Evolutionary conservation across 2,888 invertebrate species (phyloP), one percentile per base, ranked within the genome.

Genomic region (Theodoxus fluviatilis): DNA sequence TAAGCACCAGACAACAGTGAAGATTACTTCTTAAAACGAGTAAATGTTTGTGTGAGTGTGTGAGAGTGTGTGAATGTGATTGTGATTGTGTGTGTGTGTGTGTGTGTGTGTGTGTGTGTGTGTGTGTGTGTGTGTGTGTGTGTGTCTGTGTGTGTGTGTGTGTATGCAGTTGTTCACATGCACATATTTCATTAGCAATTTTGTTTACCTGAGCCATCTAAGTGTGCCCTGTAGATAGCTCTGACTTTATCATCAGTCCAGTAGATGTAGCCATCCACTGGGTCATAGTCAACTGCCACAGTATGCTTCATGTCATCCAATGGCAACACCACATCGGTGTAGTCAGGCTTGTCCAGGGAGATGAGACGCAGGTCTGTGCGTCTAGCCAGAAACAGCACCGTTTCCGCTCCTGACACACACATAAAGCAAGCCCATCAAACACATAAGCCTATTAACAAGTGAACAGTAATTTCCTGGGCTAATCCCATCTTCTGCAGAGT

Each of bases 171-270:
- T n/a, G n/a, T n/a, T n/a, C n/a, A n/a, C n/a, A n/a, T n/a, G n/a
- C n/a, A n/a, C n/a, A n/a, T n/a, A n/a, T n/a, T n/a, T n/a, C 1
- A 69, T 31, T n/a, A 3, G 18, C 37, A 12, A 37, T 12, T 33
- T 25, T 52, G 43, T 74, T 70, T 70, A 87, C 87, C 84, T 35
- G 91, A 91, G 3, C 96, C 97, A 87, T 97, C 93, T 6, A 96
- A 88, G 70, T 91, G 91, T 0, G 95, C 93, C 72, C 94, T 89
- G 64, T 93, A 92, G 78, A 98, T 95, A 6, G 92, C 92, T 76
- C 90, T 90, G 0, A 91, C 91, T 87, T 93, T 92, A 85, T 94
- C 94, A 85, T 97, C 97, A 0, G 94, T 93, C 97, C 97, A 98
- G 87, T 97, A 98, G 68, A 98, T 91, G 61, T 94, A 91, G 70